Evolutionary conservation across 2,797 vertebrate genomes (phyloP), one percentile per base, ranked within the genome.

Genomic region (Sebastes jordani): DNA sequence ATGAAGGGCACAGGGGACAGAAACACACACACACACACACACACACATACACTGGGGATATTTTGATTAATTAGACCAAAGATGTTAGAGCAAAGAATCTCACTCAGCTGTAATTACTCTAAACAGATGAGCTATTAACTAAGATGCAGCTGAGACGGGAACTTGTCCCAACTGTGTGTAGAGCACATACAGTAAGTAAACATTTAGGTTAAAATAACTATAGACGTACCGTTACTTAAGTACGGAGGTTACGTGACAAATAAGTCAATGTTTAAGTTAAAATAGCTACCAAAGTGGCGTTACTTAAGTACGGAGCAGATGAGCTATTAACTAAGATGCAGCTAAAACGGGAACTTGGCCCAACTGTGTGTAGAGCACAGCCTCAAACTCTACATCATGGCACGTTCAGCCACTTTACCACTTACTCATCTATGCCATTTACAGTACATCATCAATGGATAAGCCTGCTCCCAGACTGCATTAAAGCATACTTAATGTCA

Each of bases 21-120:
- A 65, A 25, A 22, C 22, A 55, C 54, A 56, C 22, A 56, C 55
- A 22, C 54, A 55, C 22, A 56, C 55, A 22, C 54, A 55, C 22
- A 58, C 55, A 58, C 56, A 59, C 74, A 81, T 66, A 80, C 81
- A 60, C 67, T 16, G 30, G 69, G 29, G 60, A 84, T 64, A 58
- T 68, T 83, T 77, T 76, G 65, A 81, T 83, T 89, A 74, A 85
- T 84, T 82, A 75, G 54, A 87, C 78, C 2, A 69, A 62, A 87
- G 82, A 61, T 36, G 73, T 70, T 70, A 64, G 11, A 74, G 70
- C 30, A 18, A 64, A 68, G 32, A 72, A 32, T 78, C 42, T 75
- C 68, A 60, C 36, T 59, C 27, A 11, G 22, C 72, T 80, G 59
- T 76, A 86, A 84, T 83, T 74, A 83, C 32, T 32, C 34, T 29